A percentile compares a stretch with the other conserved stretches of the same genome.
phyloP scores from a whole-genome alignment of 1,140 invertebrate genomes.

The Pseudachorutes palmiensis region DNA sequence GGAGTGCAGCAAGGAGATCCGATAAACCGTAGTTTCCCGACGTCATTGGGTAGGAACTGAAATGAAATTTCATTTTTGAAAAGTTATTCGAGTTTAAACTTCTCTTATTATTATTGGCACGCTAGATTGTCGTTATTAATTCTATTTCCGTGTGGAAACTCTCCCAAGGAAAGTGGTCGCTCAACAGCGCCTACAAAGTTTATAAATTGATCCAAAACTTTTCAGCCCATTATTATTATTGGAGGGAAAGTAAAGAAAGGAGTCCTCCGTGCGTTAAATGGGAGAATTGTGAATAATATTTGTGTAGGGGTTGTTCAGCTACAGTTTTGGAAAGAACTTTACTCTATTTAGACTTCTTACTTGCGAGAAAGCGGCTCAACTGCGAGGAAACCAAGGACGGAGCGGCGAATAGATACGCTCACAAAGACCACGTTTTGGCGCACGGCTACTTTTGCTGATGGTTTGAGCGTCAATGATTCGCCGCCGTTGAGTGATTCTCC shows the following conservation, averaged over 20 bases:
- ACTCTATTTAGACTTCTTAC: conserved; percentile 4
- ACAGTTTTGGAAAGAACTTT: not conserved
- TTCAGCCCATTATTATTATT: too few species aligned
- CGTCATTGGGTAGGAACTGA: conserved; percentile 55
- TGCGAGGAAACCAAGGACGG: conserved; percentile 68
- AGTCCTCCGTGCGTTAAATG: not conserved
- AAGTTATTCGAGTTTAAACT: not conserved
- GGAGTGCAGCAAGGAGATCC: conserved; percentile 64
- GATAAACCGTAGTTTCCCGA: conserved; percentile 81
- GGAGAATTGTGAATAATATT: not conserved
- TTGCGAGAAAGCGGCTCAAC: conserved; percentile 56
- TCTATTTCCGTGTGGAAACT: too few species aligned
- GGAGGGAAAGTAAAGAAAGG: not conserved
- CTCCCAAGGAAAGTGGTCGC: too few species aligned
- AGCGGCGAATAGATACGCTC: conserved; percentile 67
- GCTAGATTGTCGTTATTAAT: not conserved
- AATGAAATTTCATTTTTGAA: not conserved
- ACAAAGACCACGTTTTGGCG: conserved; percentile 73
- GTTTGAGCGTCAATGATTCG: conserved; percentile 47
- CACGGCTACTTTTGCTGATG: conserved; percentile 57
- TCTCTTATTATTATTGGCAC: not conserved
- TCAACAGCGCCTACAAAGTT: too few species aligned
- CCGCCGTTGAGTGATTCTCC: conserved; percentile 62
- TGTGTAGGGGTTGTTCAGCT: not conserved
- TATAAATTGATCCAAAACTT: too few species aligned